Base-by-base conservation (phyloP, 2,888 invertebrate species). In the Melangyna quadrimaculata region DNA sequence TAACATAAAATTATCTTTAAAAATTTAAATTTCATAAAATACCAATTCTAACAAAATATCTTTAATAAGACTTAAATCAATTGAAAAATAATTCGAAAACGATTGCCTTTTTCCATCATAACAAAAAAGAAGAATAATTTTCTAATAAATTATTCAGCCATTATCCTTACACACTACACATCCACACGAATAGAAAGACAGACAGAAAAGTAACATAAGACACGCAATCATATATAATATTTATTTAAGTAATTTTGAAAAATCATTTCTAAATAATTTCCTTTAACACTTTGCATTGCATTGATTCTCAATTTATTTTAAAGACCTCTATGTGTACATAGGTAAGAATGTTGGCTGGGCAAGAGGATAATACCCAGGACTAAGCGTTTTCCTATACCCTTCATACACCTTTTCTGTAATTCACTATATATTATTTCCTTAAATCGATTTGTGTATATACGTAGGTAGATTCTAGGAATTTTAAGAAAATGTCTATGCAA, bases 251-350 rank as follows among this genome's bases (percentile, higher is more conserved):
- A 24, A 51, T 43, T 63, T 27, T 43, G 43, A 48, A 67, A 67
- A 67, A 67, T 67, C 32, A 19, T 67, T 67, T 65, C 19, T 29
- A 63, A 55, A 55, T 55, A 9, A 32, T 45, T 40, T 48, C 29
- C 65, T 32, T 65, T 32, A 67, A 67, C 65, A 48, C 65, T 67
- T 67, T 67, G 45, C 22, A 65, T 65, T 45, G 27, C 27, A 63
- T 63, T 63, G 35, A 59, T 59, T 59, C 37, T 37, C 37, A 27
- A 27, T 65, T 65, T 45, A 65, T 24, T 65, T 65, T 65, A 65
- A 65, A 45, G 45, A 45, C 8, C 29, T 40, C 8, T 32, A 6
- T 22, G 7, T 19, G 19, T 55, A 53, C 8, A 7, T 51, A 27
- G 19, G 12, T 51, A 53, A 53, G 27, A 24, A 22, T 27, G 9